A percentile compares a stretch with the other conserved stretches of the same genome.
Evolutionary conservation across 1,140 invertebrate genomes (phyloP).

Genomic region (Episyrphus balteatus): DNA sequence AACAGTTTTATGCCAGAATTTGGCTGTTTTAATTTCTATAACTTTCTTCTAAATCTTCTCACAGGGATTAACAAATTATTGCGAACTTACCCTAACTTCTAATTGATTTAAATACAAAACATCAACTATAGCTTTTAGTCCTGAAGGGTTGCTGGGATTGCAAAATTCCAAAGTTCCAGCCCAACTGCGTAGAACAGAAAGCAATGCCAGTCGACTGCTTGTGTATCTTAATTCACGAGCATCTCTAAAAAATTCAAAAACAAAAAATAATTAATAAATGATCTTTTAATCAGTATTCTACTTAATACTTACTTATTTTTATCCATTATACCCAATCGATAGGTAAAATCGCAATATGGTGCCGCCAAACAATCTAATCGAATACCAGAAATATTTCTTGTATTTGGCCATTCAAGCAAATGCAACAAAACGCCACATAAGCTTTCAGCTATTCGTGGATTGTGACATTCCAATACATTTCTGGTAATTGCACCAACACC

Average conservation of each 20-base stretch:
- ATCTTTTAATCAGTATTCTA: neutral
- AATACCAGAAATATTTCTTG: constrained; percentile 57
- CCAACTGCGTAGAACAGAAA: constrained; percentile 82
- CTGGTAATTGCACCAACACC: constrained; percentile 72
- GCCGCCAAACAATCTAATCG: constrained; percentile 76
- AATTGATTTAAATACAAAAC: constrained; percentile 77
- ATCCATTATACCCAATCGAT: constrained; percentile 48
- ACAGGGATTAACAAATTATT: no score
- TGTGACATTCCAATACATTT: constrained; percentile 69
- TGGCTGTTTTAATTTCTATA: no score
- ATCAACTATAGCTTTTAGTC: constrained; percentile 72
- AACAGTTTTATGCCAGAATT: no score
- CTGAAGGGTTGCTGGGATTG: constrained; percentile 56
- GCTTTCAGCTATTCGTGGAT: constrained; percentile 69
- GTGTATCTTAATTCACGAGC: constrained; percentile 70
- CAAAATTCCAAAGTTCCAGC: constrained; percentile 79
- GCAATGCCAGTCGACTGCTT: constrained; percentile 69
- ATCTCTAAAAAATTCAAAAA: constrained; percentile 43
- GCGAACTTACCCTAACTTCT: constrained; percentile 67
- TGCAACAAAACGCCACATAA: constrained; percentile 76
- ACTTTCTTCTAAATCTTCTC: no score
- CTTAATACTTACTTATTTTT: constrained; percentile 39
- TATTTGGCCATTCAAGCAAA: constrained; percentile 76
- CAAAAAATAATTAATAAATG: neutral
- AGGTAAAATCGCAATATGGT: constrained; percentile 87